Conservation (phyloP, 2,888 invertebrate genomes). For the Harpalus rubripes region DNA sequence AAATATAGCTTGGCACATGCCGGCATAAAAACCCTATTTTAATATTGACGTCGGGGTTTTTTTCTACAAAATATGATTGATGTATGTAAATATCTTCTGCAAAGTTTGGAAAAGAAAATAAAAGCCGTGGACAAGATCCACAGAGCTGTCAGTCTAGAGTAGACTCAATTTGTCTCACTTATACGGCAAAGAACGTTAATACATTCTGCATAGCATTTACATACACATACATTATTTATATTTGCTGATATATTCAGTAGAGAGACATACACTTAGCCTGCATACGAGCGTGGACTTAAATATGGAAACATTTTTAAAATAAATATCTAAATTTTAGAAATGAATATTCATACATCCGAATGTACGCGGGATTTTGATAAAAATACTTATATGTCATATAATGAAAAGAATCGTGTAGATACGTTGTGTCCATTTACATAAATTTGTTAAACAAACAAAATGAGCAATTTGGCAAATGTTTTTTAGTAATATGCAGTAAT, state of each 20-base stretch:
- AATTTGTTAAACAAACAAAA: background rate
- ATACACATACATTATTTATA: slow-evolving; percentile 49
- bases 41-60: slow-evolving; percentile 29
- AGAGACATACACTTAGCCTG: slow-evolving; percentile 13
- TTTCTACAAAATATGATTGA: slow-evolving; percentile 53
- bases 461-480: background rate
- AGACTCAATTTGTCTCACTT: slow-evolving; percentile 54
- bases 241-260: slow-evolving; percentile 36
- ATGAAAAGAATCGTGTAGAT: background rate
- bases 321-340: slow-evolving; percentile 14
- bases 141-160: slow-evolving; percentile 36
- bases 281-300: slow-evolving; percentile 14
- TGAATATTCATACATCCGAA: slow-evolving; percentile 16
- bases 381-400: background rate
- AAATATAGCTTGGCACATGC: slow-evolving; percentile 15
- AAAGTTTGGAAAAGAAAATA: slow-evolving; percentile 54
- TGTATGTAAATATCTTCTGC: slow-evolving; percentile 53
- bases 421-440: background rate
- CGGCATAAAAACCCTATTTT: slow-evolving; percentile 28
- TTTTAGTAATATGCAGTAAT: no score
- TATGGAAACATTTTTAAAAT: slow-evolving; percentile 17
- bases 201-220: slow-evolving; percentile 51
- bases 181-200: slow-evolving; percentile 37
- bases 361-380: background rate
- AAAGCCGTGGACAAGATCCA: slow-evolving; percentile 39